phyloP scores from a whole-genome alignment of 2,113 vertebrate species.

The Motacilla tschutschensis region DNA sequence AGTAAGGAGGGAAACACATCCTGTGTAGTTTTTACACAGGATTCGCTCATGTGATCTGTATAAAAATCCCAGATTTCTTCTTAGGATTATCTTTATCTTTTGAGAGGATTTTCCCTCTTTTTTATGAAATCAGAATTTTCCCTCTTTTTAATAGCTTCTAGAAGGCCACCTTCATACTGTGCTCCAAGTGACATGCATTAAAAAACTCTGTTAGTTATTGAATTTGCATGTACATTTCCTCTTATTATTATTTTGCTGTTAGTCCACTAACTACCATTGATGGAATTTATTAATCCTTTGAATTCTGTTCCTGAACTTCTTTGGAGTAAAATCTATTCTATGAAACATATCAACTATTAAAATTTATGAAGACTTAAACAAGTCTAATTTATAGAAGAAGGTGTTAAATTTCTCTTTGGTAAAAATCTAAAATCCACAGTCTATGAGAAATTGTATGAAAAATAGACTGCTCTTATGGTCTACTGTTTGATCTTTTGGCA shows the following conservation, averaged over 20 bases:
- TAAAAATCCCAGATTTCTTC: neutral
- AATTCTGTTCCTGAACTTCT: neutral
- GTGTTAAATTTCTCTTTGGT: neutral
- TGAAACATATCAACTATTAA: neutral
- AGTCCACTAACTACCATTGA: neutral
- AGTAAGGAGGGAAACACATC: neutral
- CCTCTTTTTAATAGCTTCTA: neutral
- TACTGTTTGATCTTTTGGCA: neutral
- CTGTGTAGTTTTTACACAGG: neutral
- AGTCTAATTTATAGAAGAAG: neutral
- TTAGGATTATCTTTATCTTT: neutral
- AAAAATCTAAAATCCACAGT: neutral
- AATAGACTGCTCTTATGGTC: neutral
- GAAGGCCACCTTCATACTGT: neutral
- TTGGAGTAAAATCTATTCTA: neutral
- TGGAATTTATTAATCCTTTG: neutral
- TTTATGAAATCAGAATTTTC: neutral
- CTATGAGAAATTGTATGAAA: neutral
- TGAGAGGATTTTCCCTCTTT: neutral
- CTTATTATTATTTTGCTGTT: neutral
- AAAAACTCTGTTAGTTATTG: neutral
- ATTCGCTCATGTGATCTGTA: neutral
- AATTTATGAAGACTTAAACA: neutral
- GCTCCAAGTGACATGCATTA: neutral
- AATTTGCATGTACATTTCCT: neutral